Percentiles rank a stretch among this genome's conserved stretches.
Conservation (phyloP, 1,140 invertebrate genomes). For the Tribolium madens region DNA sequence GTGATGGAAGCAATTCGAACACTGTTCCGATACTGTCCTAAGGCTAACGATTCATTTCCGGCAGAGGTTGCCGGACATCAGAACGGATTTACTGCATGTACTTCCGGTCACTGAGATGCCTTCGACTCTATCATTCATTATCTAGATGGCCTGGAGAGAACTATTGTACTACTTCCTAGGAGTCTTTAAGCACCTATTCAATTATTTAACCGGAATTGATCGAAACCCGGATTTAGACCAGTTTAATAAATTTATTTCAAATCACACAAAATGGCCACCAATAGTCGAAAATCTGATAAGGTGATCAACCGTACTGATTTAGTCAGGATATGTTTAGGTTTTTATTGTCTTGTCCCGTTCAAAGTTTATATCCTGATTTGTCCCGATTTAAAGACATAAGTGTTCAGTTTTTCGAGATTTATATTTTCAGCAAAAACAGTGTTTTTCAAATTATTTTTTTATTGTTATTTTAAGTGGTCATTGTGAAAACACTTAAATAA, state of each 20-base stretch:
- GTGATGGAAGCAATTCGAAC: conserved; percentile 34
- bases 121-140: conserved; percentile 31
- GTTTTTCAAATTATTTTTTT: too few species aligned
- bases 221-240: background rate
- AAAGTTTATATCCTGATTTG: too few species aligned
- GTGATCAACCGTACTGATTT: too few species aligned
- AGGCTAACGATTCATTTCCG: conserved; percentile 36
- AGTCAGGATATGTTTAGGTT: too few species aligned
- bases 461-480: too few species aligned
- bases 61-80: conserved; percentile 26
- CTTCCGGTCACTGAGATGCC: conserved; percentile 32
- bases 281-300: too few species aligned
- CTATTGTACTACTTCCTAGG: background rate
- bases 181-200: conserved; percentile 10
- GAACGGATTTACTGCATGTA: conserved; percentile 35
- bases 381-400: too few species aligned
- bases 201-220: conserved; percentile 24
- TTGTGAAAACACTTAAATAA: too few species aligned
- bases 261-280: background rate
- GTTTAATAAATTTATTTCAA: background rate
- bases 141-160: conserved; percentile 13
- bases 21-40: conserved; percentile 30
- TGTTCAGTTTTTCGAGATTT: too few species aligned
- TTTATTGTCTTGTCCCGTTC: too few species aligned
- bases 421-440: too few species aligned